These are phyloP conservation scores for Rutpela maculata DNA, from an alignment of 2,888 invertebrate genomes.

Conservation along the genomic window DNA sequence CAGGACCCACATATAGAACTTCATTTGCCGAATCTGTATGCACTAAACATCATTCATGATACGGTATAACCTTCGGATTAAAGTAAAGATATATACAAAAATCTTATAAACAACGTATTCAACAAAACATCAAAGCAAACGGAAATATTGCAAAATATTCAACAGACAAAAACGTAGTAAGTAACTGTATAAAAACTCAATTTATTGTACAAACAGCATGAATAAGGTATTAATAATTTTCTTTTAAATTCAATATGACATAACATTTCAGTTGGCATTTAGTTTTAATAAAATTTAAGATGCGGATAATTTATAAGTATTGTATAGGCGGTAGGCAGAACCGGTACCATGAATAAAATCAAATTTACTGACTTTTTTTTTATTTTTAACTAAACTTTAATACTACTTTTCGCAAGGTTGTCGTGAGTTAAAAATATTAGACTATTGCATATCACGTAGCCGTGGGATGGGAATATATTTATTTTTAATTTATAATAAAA, in stretches of 20 bases:
- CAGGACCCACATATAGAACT: too few species aligned
- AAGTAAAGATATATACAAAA: too few species aligned
- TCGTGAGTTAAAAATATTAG: not conserved
- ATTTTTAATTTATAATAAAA: not conserved
- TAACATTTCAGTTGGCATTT: slow-evolving; percentile 17
- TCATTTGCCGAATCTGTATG: too few species aligned
- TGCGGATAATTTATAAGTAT: not conserved
- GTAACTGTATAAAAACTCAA: slow-evolving; percentile 7
- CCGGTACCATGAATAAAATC: slow-evolving; percentile 1
- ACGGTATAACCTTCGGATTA: too few species aligned
- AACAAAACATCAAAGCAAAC: too few species aligned
- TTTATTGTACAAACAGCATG: slow-evolving; percentile 4
- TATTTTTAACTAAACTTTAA: not conserved
- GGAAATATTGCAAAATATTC: too few species aligned
- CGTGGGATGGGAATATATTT: not conserved
- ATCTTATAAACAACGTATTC: too few species aligned
- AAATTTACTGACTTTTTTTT: not conserved
- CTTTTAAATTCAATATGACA: not conserved
- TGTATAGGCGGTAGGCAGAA: slow-evolving; percentile 3
- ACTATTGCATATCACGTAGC: too few species aligned
- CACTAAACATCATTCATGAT: too few species aligned
- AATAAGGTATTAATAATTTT: not conserved
- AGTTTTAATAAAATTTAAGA: not conserved
- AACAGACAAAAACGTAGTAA: too few species aligned
- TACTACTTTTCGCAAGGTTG: not conserved